Base-by-base conservation (phyloP, 2,113 vertebrate genomes). In the Dicrurus megarhynchus region DNA sequence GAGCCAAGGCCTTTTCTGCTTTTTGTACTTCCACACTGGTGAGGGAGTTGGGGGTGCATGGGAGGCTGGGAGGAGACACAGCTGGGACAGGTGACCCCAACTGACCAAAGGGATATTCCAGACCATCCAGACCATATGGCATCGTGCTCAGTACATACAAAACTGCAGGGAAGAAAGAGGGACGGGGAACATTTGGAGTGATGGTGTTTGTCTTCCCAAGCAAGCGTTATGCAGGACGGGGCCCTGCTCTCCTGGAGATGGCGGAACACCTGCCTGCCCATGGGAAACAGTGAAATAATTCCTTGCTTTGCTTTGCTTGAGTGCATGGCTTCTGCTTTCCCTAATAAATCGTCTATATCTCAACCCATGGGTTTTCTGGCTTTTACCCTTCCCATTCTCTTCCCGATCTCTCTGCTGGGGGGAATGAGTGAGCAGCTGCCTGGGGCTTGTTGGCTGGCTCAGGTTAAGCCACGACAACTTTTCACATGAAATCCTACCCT, bases 21-120 rank as follows among this genome's bases (percentile, higher is more conserved):
- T 0, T 57, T 32, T 20, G 10, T 21, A 0, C 13, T 50, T 1
- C 16, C 26, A 32, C 0, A 0, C 21, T 35, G 52, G 6, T 19
- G 42, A 42, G 52, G 50, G 14, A 14, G 32, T 1, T 67, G 35
- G 35, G 3, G 0, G 13, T 17, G 16, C 16, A 1, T 9, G 42
- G 1, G 52, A 42, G 52, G 7, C 0, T 57, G 52, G 16, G 32
- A 67, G 44, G 21, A 50, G 32, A 6, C 16, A 24, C 30, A 67
- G 35, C 42, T 35, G 60, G 42, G 42, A 35, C 50, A 35, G 60
- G 24, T 65, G 35, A 56, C 35, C 10, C 10, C 3, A 49, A 3
- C 1, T n/a, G 42, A 24, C 30, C 42, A 56, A n/a, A 56, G 12
- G n/a, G 30, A 19, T 47, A 16, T 74, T 64, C 30, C 59, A 64